phyloP scores from a whole-genome alignment of 1,140 invertebrate genomes.

The Ips typographus region DNA sequence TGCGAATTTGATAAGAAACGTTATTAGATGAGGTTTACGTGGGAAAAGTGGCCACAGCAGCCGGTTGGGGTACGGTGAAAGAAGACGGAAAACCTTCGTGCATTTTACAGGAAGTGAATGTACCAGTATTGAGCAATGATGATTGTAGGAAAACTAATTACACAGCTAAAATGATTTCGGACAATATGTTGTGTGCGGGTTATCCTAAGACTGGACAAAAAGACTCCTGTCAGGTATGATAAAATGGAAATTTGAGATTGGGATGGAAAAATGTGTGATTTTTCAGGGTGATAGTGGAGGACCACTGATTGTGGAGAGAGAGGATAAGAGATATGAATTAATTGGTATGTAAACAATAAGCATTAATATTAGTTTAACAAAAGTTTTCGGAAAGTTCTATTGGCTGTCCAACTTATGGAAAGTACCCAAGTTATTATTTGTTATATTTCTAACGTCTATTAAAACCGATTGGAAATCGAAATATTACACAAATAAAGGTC shows the following conservation, averaged over 20 bases:
- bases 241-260: too few relatives aligned
- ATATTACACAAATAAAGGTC: too few relatives aligned
- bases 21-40: slow-evolving; percentile 65
- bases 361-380: too few relatives aligned
- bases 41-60: slow-evolving; percentile 68
- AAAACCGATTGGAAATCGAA: too few relatives aligned
- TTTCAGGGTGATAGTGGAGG: slow-evolving; percentile 88
- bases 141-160: slow-evolving; percentile 79
- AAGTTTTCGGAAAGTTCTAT: too few relatives aligned
- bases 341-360: slow-evolving; percentile 60
- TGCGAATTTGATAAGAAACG: not conserved
- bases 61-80: slow-evolving; percentile 83
- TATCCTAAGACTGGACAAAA: slow-evolving; percentile 71
- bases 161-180: slow-evolving; percentile 74
- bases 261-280: not conserved
- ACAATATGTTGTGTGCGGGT: slow-evolving; percentile 86
- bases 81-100: slow-evolving; percentile 81
- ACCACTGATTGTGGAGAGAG: slow-evolving; percentile 73
- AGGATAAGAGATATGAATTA: slow-evolving; percentile 73
- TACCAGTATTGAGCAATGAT: slow-evolving; percentile 77
- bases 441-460: too few relatives aligned
- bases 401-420: too few relatives aligned
- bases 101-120: slow-evolving; percentile 76
- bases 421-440: too few relatives aligned
- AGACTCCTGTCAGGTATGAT: slow-evolving; percentile 78